phyloP scores from a whole-genome alignment of 2,888 invertebrate species.

The Athalia circularis region DNA sequence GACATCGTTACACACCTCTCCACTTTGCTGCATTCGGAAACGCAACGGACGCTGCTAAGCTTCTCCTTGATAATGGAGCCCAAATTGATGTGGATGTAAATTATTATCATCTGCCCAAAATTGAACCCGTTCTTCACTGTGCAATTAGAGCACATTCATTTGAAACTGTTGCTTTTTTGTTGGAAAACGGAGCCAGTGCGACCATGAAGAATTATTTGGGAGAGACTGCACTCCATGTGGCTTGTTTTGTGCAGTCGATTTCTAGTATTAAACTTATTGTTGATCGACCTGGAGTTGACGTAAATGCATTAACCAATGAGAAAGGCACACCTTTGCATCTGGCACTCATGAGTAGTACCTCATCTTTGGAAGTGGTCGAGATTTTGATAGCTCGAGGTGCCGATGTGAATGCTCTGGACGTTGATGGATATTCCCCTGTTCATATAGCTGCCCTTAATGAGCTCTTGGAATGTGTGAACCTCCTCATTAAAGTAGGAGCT shows the following conservation, averaged over 20 bases:
- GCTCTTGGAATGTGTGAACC: constrained; percentile 72
- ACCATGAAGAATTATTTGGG: constrained; percentile 71
- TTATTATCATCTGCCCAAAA: constrained; percentile 40
- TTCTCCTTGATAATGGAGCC: constrained; percentile 72
- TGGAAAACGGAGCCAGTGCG: constrained; percentile 72
- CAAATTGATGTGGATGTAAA: constrained; percentile 61
- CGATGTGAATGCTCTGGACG: constrained; percentile 70
- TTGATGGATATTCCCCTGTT: constrained; percentile 72
- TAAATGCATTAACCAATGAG: constrained; percentile 71
- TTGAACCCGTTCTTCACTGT: constrained; percentile 76
- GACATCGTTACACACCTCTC: constrained; percentile 70
- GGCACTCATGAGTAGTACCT: constrained; percentile 72
- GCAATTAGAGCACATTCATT: constrained; percentile 71
- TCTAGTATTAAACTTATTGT: constrained; percentile 68
- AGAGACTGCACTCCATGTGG: constrained; percentile 76
- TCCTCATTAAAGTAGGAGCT: constrained; percentile 73
- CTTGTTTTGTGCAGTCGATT: constrained; percentile 70
- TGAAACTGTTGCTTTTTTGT: constrained; percentile 70
- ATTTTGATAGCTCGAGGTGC: constrained; percentile 66
- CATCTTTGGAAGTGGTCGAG: constrained; percentile 66
- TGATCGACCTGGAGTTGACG: constrained; percentile 63
- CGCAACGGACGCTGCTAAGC: constrained; percentile 70
- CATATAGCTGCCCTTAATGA: constrained; percentile 75
- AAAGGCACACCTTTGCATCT: constrained; percentile 73
- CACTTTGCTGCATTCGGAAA: constrained; percentile 76